phyloP scores from a whole-genome alignment of 37 sponge, comb jelly and placozoan genomes.

The Ianthella basta region DNA sequence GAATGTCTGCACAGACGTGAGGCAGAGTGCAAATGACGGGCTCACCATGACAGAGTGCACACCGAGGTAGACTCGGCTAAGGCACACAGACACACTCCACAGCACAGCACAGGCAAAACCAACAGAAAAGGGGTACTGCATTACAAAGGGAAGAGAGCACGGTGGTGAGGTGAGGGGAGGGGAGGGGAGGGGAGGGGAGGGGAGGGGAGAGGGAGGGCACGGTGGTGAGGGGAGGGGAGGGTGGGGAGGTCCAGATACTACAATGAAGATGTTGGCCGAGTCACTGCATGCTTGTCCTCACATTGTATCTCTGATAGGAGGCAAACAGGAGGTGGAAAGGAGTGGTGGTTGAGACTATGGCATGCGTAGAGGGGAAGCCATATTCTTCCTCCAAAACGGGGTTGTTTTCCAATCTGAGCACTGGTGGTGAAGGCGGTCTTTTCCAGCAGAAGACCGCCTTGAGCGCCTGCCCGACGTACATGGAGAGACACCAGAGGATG shows the following conservation, averaged over 20 bases:
- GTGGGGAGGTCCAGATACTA: background rate
- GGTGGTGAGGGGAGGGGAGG: background rate
- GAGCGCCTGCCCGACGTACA: conserved; percentile 93
- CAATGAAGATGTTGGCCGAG: background rate
- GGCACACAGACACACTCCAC: conserved; percentile 80
- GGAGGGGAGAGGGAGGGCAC: background rate
- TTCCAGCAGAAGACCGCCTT: conserved; percentile 66
- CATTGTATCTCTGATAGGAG: conserved; percentile 67
- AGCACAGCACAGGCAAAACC: conserved; percentile 41
- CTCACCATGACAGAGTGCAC: conserved; percentile 85
- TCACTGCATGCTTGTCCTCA: conserved; percentile 28
- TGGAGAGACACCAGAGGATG: conserved; percentile 76
- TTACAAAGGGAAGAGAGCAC: background rate
- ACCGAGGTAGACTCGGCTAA: conserved; percentile 90
- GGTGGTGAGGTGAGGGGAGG: no score
- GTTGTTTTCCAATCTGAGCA: conserved; percentile 69
- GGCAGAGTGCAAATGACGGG: background rate
- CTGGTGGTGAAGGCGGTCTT: conserved; percentile 84
- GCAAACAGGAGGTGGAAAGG: conserved; percentile 73
- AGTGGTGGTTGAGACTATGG: conserved; percentile 74
- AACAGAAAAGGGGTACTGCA: conserved; percentile 34
- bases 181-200: no score
- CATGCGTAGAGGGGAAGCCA: conserved; percentile 96
- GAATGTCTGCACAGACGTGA: background rate
- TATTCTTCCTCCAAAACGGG: conserved; percentile 77